Conservation (phyloP, 1,140 invertebrate genomes). For the Drosophila aff. region DNA sequence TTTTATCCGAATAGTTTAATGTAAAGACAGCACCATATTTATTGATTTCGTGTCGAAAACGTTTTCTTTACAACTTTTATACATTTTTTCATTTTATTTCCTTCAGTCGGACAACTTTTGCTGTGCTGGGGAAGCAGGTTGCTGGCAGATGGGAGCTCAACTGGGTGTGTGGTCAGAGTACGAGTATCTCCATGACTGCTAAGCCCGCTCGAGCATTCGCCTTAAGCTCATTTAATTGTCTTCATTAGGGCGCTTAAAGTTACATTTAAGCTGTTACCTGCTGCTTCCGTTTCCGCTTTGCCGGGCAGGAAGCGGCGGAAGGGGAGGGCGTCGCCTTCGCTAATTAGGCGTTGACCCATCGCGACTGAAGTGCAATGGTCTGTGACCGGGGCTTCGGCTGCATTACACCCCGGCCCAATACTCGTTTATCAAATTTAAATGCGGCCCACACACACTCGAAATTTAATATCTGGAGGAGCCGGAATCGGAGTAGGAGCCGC, state of each 20-base stretch:
- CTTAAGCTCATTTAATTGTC: slow-evolving; percentile 63
- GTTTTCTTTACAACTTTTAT: neutral
- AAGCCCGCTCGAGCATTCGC: slow-evolving; percentile 23
- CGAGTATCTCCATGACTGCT: slow-evolving; percentile 21
- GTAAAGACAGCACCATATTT: neutral
- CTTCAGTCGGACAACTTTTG: neutral
- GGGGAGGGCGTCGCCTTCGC: neutral
- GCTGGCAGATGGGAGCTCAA: neutral
- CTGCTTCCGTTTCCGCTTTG: slow-evolving; percentile 29
- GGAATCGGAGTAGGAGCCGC: slow-evolving; percentile 2
- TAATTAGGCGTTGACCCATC: slow-evolving; percentile 29
- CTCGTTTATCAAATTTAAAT: slow-evolving; percentile 51
- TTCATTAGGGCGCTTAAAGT: slow-evolving; percentile 57
- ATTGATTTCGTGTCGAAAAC: neutral
- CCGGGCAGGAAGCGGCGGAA: neutral
- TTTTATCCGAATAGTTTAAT: neutral
- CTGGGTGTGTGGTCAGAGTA: neutral
- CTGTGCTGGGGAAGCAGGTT: neutral
- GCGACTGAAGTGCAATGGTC: slow-evolving; percentile 30
- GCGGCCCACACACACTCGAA: slow-evolving; percentile 34
- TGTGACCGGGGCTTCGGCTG: slow-evolving; percentile 14
- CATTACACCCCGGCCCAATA: slow-evolving; percentile 18
- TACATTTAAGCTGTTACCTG: slow-evolving; percentile 26
- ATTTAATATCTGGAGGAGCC: slow-evolving; percentile 26
- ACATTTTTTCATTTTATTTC: neutral